These are phyloP conservation scores for Oryzias sinensis DNA, from an alignment of 2,797 vertebrate genomes.

Conservation along the genomic window DNA sequence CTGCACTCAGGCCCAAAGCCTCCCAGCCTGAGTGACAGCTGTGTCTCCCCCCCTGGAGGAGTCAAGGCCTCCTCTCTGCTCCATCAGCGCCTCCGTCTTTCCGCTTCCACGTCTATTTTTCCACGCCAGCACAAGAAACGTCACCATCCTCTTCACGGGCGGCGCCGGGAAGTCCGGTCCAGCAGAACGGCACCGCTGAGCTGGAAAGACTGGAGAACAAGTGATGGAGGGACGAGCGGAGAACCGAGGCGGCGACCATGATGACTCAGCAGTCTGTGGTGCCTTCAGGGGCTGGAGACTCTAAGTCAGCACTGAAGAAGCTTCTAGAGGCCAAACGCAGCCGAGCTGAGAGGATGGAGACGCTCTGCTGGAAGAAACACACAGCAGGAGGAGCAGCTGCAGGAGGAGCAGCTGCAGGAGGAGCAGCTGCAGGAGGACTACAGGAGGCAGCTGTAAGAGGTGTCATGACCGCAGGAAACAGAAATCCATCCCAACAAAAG, in stretches of 20 bases:
- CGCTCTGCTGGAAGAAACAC: no score
- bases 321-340: not conserved
- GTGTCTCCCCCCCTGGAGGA: not conserved
- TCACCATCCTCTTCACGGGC: no score
- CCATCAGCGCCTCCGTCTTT: not conserved
- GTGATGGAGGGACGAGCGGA: slow-evolving; percentile 17
- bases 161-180: not conserved
- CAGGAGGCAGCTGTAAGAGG: no score
- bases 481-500: no score
- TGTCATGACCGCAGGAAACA: no score
- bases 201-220: slow-evolving; percentile 12
- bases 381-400: no score
- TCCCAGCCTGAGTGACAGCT: no score
- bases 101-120: slow-evolving; percentile 4
- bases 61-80: slow-evolving; percentile 14
- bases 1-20: no score
- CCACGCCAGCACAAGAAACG: no score
- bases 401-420: no score
- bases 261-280: slow-evolving; percentile 5
- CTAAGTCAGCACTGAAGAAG: not conserved
- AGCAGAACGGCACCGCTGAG: slow-evolving; percentile 17
- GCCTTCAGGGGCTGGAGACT: not conserved
- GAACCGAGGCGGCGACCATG: slow-evolving; percentile 25
- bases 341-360: no score
- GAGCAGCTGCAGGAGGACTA: no score